These are phyloP conservation scores for Herpailurus yagouaroundi DNA, from an alignment of 2,113 vertebrate species.

Conservation along the genomic window DNA sequence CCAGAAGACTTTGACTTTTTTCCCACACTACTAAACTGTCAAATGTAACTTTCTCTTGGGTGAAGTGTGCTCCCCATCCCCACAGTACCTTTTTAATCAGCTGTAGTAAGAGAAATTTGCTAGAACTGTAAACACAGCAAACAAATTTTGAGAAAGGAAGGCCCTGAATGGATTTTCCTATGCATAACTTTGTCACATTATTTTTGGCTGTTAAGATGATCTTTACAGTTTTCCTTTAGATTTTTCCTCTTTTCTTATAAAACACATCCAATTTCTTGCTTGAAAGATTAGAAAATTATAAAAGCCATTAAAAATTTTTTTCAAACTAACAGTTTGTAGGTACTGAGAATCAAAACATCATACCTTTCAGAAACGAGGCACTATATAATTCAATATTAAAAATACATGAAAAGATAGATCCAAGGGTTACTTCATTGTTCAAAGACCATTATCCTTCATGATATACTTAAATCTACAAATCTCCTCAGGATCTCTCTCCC, in stretches of 20 bases:
- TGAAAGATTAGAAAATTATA: constrained; percentile 24
- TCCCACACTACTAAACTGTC: background rate
- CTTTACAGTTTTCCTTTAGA: background rate
- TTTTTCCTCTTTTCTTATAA: background rate
- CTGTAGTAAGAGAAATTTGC: background rate
- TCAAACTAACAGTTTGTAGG: constrained; percentile 2
- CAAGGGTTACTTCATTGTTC: constrained; percentile 14
- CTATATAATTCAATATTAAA: constrained; percentile 16
- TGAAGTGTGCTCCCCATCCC: background rate
- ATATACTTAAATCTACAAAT: background rate
- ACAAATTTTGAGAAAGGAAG: background rate
- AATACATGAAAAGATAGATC: background rate
- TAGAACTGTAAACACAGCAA: constrained; percentile 30
- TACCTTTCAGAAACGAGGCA: background rate
- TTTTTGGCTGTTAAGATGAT: constrained; percentile 5
- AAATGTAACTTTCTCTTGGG: background rate
- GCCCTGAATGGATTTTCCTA: background rate
- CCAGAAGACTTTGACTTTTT: background rate
- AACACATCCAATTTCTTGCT: constrained; percentile 32
- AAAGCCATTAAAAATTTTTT: background rate
- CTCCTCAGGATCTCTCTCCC: background rate
- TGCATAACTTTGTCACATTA: constrained; percentile 4
- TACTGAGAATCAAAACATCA: background rate
- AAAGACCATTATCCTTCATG: constrained; percentile 6
- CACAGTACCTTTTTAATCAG: background rate